Evolutionary conservation across 2,888 invertebrate species (phyloP), one percentile per base, ranked within the genome.

Genomic region (Apamea epomidion): DNA sequence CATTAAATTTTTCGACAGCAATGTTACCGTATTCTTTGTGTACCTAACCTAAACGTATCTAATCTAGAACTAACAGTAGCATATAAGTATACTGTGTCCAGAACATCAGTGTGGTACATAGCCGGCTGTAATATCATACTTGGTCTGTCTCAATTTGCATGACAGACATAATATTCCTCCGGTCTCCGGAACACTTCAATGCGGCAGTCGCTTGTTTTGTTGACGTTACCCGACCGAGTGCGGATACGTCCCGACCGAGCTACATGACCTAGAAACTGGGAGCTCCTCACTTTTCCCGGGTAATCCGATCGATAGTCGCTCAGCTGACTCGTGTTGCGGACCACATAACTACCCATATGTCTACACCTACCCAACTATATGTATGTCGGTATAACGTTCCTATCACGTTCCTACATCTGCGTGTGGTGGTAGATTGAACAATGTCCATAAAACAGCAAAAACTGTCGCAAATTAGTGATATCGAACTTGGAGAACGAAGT

Each of bases 291-390:
- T 72, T 89, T 83, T 51, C 84, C 82, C 88, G 92, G 79, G 80
- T 92, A 74, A 78, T 69, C 78, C 81, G 92, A 93, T 94, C 94
- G 92, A 94, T 94, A 91, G 48, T 45, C 76, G 80, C 86, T 84
- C 92, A 93, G 93, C 93, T 93, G 93, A 93, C 91, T 85, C 75
- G 76, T 85, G 65, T 80, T 84, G 82, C 84, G 81, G 83, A 81
- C 85, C 76, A 79, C 64, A 76, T 78, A 78, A 18, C 54, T 74
- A 86, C 16, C 64, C 54, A 70, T 74, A 42, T 73, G 74, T 72
- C 68, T 78, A 70, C 60, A 58, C 12, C 64, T 62, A n/a, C 2
- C 5, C n/a, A 60, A 60, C 25, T 65, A 32, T 42, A 78, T 54
- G 29, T 37, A 80, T 5, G 37, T 51, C 18, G 51, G 21, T 82